These are phyloP conservation scores for Trachelus tabidus DNA, from an alignment of 2,888 invertebrate species.

Conservation along the genomic window DNA sequence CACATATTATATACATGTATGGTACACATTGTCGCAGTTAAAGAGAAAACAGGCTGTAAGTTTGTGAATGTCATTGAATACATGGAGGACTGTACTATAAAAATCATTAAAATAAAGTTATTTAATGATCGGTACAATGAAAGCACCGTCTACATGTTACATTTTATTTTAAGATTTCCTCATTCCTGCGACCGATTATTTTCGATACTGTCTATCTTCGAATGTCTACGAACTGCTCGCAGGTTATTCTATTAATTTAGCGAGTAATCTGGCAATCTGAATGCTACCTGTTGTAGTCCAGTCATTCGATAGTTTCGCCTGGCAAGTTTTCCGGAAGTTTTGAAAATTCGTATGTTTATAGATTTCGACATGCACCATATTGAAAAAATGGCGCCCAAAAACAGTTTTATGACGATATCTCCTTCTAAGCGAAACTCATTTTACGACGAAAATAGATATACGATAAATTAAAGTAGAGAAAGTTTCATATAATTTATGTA, in stretches of 20 bases:
- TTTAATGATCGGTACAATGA: slow-evolving; percentile 39
- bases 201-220: background rate
- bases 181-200: background rate
- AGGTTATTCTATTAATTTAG: background rate
- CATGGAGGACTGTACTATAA: slow-evolving; percentile 49
- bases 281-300: slow-evolving; percentile 28
- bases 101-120: slow-evolving; percentile 57
- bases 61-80: slow-evolving; percentile 48
- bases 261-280: background rate
- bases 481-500: no score
- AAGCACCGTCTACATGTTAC: background rate
- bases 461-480: no score
- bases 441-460: no score
- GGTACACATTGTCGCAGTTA: slow-evolving; percentile 39
- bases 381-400: no score
- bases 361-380: no score
- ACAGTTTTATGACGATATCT: no score
- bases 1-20: slow-evolving; percentile 41
- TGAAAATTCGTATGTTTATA: no score
- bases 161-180: background rate
- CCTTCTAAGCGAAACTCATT: no score
- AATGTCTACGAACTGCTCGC: no score
- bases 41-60: slow-evolving; percentile 47
- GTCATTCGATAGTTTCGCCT: no score
- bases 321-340: no score